phyloP scores from a whole-genome alignment of 2,888 invertebrate genomes.

The Nasonia oneida region DNA sequence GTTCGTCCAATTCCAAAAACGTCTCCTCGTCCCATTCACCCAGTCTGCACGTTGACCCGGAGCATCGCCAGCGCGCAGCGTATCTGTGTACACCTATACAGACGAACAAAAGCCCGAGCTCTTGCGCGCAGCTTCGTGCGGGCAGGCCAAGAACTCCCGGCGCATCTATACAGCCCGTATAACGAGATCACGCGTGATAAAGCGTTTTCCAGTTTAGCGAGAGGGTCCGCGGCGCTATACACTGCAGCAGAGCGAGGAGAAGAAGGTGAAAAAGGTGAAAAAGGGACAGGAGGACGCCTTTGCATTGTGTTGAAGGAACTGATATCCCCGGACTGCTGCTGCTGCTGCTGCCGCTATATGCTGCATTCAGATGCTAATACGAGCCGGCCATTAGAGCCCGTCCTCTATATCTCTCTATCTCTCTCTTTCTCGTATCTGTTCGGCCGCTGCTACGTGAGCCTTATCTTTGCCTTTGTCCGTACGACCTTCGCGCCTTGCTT shows the following conservation, averaged over 20 bases:
- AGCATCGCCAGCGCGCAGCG: background rate
- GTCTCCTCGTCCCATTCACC: background rate
- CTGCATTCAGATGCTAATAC: slow-evolving; percentile 74
- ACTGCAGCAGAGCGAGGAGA: background rate
- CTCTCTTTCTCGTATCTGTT: background rate
- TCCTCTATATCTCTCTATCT: slow-evolving; percentile 25
- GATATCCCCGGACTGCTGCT: slow-evolving; percentile 10
- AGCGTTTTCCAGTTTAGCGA: slow-evolving; percentile 17
- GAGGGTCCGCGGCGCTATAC: background rate
- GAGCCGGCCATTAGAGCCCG: slow-evolving; percentile 68
- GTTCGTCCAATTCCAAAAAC: slow-evolving; percentile 12
- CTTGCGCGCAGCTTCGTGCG: background rate
- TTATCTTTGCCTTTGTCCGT: slow-evolving; percentile 49
- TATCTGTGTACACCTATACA: background rate
- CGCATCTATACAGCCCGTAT: background rate
- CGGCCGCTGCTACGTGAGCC: slow-evolving; percentile 40
- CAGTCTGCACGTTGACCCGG: background rate
- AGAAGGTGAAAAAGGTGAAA: slow-evolving; percentile 47
- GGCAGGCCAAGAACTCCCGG: background rate
- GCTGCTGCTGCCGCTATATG: background rate
- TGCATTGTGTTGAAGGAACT: slow-evolving; percentile 41
- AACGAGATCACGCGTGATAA: slow-evolving; percentile 44
- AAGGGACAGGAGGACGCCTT: slow-evolving; percentile 9
- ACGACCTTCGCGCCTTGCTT: slow-evolving; percentile 47
- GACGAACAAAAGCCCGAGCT: too few species aligned